Evolutionary conservation across 1,140 invertebrate species (phyloP), one percentile per base, ranked within the genome.

Genomic region (Pachyrhynchus sulphureomaculatus): DNA sequence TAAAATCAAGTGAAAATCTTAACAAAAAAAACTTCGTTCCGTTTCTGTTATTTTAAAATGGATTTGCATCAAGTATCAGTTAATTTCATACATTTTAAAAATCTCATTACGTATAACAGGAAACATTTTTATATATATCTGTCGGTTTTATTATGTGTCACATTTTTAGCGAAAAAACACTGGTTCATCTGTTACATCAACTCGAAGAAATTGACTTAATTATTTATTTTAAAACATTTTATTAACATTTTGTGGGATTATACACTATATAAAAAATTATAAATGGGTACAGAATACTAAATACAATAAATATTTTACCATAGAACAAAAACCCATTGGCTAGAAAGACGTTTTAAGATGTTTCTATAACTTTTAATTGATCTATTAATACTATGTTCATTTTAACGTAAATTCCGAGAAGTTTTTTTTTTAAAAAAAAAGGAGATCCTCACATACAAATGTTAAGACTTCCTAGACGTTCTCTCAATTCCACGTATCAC

Each of bases 401-500:
- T 42, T 42, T 42, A 42, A 42, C 3, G 17, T 18, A 42, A 9
- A 26, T 62, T 62, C 39, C 32, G 23, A 62, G 55, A 56, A 49
- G 51, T 47, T 33, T n/a, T n/a, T n/a, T n/a, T n/a, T n/a, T n/a
- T n/a, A n/a, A 21, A 48, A 34, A 12, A 37, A 54, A 26, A 51
- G 47, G 61, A 66, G 64, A 67, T 67, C 65, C 63, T 47, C 13
- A 17, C 18, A 5, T 34, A 5, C 2, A 10, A 9, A 26, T 29
- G 23, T 34, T 10, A 48, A 48, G 17, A 42, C 6, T 17, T 48
- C 41, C 44, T 39, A 36, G 42, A 63, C 56, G 64, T 55, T 66
- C 48, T 48, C 60, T 71, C 69, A 71, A 71, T 71, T 69, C 68
- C 69, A 64, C 49, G 45, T 72, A 72, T 72, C 70, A 72, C 70